phyloP scores from a whole-genome alignment of 2,113 vertebrate species.

The Dendrocopos noguchii region DNA sequence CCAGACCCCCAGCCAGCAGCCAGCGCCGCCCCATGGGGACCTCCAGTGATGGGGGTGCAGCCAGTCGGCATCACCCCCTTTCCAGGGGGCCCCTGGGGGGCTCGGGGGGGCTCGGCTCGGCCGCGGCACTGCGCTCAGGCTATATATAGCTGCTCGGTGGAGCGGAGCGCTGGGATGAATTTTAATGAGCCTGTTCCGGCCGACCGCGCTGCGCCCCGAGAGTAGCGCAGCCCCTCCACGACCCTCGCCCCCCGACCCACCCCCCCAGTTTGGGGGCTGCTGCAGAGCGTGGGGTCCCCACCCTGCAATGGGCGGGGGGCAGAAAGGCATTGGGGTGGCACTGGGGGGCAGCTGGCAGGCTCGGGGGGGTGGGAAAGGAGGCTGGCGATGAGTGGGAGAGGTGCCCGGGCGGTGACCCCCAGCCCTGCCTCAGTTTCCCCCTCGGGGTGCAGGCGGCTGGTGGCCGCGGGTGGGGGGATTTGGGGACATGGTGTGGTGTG shows the following conservation, averaged over 20 bases:
- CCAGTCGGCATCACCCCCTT: not conserved
- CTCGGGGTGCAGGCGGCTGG: not conserved
- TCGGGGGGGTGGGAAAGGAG: rapidly evolving
- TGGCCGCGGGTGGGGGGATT: not conserved
- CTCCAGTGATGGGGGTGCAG: not conserved
- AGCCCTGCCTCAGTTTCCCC: constrained; percentile 1
- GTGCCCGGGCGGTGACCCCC: not conserved
- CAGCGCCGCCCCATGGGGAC: not conserved
- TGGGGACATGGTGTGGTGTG: not conserved
- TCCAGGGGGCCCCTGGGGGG: not conserved
- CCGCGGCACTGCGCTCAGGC: not conserved
- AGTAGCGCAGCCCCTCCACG: not conserved
- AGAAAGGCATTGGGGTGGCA: not conserved
- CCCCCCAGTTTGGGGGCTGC: not conserved
- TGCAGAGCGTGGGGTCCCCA: not conserved
- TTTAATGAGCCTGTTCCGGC: not conserved
- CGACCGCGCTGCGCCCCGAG: not conserved
- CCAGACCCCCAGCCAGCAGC: rapidly evolving
- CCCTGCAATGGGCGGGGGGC: not conserved
- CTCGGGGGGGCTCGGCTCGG: not conserved
- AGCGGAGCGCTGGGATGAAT: not conserved
- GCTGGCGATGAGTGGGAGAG: not conserved
- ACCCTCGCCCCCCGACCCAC: not conserved
- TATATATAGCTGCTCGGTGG: not conserved
- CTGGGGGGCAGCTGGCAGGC: not conserved